Evolutionary conservation across 2,113 vertebrate genomes (phyloP).

Genomic region (Siphamia tubifer): DNA sequence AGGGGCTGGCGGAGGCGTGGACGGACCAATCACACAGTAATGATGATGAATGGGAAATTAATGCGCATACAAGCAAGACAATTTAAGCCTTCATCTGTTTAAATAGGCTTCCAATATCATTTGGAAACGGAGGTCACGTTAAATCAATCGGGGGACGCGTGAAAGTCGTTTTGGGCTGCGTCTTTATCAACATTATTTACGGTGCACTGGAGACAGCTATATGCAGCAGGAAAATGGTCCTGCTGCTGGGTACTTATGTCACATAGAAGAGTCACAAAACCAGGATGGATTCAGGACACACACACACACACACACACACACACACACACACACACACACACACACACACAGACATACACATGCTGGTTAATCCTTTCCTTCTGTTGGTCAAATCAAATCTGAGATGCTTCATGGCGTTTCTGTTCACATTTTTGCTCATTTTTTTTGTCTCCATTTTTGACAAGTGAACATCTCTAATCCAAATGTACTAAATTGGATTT

Average conservation of each 20-base stretch:
- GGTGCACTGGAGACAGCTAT: slow-evolving; percentile 69
- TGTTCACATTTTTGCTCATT: neutral
- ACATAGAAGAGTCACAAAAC: slow-evolving; percentile 20
- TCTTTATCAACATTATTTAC: slow-evolving; percentile 98
- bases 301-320: no score
- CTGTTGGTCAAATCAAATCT: neutral
- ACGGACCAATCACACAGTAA: slow-evolving; percentile 95
- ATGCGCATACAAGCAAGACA: slow-evolving; percentile 98
- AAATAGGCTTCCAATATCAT: slow-evolving; percentile 98
- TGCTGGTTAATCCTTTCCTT: neutral
- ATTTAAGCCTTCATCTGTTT: slow-evolving; percentile 99
- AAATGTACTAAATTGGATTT: neutral
- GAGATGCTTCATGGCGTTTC: neutral
- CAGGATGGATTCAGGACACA: neutral
- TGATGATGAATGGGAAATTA: slow-evolving; percentile 99
- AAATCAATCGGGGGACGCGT: slow-evolving; percentile 97
- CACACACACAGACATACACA: no score
- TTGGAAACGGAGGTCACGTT: slow-evolving; percentile 96
- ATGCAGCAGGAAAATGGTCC: slow-evolving; percentile 36
- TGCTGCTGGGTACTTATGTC: slow-evolving; percentile 44
- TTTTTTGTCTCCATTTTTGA: neutral
- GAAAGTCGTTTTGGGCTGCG: slow-evolving; percentile 91
- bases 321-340: no score
- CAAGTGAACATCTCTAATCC: neutral
- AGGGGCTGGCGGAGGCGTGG: slow-evolving; percentile 89